phyloP scores from a whole-genome alignment of 2,113 vertebrate genomes.

The Rousettus leschenaultii region DNA sequence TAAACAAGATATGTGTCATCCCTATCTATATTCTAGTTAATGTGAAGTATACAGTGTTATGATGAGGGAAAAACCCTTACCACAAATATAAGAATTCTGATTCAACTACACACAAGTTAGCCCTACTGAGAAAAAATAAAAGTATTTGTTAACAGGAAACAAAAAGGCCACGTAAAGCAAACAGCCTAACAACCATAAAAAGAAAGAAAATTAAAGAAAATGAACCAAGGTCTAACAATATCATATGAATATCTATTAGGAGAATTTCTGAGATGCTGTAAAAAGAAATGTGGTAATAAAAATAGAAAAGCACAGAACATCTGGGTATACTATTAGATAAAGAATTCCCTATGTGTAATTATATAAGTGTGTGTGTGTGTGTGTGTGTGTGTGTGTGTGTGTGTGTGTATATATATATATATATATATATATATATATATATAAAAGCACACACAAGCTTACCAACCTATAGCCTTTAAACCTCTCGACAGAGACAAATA shows the following conservation, averaged over 20 bases:
- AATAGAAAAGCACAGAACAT: background rate
- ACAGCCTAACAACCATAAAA: background rate
- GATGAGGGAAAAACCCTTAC: background rate
- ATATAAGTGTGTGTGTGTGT: background rate
- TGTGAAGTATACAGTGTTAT: background rate
- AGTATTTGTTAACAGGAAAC: background rate
- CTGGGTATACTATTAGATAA: background rate
- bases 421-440: no score
- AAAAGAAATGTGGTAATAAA: background rate
- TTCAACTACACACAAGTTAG: background rate
- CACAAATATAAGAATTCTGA: background rate
- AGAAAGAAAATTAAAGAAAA: background rate
- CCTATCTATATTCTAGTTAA: background rate
- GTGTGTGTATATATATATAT: background rate
- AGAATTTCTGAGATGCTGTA: background rate
- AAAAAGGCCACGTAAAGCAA: background rate
- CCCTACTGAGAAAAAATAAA: background rate
- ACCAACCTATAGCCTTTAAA: background rate
- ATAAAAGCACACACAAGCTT: background rate
- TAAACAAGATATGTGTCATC: background rate
- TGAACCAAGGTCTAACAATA: background rate
- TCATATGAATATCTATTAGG: background rate
- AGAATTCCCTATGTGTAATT: background rate
- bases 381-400: no score
- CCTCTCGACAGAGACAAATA: background rate